A percentile compares a stretch with the other conserved stretches of the same genome.
Evolutionary conservation across 2,113 vertebrate species (phyloP).

Genomic region (Orycteropus afer): DNA sequence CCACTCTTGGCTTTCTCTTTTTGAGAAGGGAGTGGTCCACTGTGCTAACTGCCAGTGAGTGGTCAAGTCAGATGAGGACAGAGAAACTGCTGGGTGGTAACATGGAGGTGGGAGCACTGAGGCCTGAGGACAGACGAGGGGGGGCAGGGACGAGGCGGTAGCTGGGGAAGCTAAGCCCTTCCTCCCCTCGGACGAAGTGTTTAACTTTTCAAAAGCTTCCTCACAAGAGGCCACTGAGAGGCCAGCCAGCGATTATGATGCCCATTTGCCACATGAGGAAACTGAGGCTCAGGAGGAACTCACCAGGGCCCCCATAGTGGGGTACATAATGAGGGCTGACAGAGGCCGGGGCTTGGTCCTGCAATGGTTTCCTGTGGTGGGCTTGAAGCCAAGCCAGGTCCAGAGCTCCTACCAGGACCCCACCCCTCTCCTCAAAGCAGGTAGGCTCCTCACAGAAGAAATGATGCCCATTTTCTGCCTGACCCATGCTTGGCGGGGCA

Average conservation of each 20-base stretch:
- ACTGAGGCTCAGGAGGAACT: not conserved
- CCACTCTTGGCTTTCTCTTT: no score
- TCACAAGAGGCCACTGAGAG: not conserved
- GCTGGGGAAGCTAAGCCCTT: not conserved
- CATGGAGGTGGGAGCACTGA: fast-evolving
- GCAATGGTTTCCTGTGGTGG: not conserved
- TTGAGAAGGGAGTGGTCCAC: not conserved
- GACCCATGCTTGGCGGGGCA: not conserved
- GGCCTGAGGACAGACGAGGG: not conserved
- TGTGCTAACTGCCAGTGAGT: not conserved
- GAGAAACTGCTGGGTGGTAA: not conserved
- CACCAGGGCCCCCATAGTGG: fast-evolving
- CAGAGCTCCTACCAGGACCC: not conserved
- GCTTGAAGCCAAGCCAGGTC: not conserved
- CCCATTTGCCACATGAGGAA: not conserved
- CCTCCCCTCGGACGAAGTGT: not conserved
- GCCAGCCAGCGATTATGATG: not conserved
- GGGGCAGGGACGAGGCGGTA: not conserved
- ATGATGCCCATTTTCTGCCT: not conserved
- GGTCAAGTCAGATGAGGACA: not conserved
- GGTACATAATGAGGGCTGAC: not conserved
- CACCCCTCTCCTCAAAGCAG: not conserved
- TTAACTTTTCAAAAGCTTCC: not conserved
- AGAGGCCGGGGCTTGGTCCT: not conserved
- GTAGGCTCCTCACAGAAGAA: not conserved